Evolutionary conservation across 2,113 vertebrate species (phyloP).

Genomic region (Chionis minor): DNA sequence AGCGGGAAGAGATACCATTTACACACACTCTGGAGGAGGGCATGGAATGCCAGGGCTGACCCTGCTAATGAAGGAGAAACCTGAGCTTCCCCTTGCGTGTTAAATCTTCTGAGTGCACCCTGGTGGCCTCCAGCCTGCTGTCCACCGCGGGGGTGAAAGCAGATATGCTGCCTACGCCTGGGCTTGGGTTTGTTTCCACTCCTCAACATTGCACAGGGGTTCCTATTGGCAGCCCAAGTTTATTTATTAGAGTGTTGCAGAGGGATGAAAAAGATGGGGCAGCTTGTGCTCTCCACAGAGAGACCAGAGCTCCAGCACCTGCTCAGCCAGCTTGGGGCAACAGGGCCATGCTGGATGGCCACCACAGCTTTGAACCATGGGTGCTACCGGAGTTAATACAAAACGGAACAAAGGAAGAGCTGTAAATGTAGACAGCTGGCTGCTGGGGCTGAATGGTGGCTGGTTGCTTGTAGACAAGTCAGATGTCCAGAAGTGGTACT

Average conservation of each 20-base stretch:
- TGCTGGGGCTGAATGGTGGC: not conserved
- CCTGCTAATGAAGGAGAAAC: not conserved
- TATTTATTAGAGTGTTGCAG: not conserved
- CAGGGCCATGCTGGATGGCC: not conserved
- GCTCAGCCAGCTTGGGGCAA: not conserved
- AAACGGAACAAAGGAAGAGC: not conserved
- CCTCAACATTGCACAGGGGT: not conserved
- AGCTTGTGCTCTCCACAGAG: not conserved
- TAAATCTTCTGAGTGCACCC: not conserved
- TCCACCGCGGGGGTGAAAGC: rapidly evolving
- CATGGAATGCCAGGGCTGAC: not conserved
- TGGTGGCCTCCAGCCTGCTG: not conserved
- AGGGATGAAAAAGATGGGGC: not conserved
- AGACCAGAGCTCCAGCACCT: not conserved
- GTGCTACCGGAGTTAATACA: not conserved
- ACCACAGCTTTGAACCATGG: not conserved
- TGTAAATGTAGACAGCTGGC: not conserved
- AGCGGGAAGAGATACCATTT: not conserved
- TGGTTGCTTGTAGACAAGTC: not conserved
- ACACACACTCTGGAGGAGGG: not conserved
- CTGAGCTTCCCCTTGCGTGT: not conserved
- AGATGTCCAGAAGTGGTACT: not conserved
- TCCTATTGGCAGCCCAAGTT: not conserved
- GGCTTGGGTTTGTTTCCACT: not conserved
- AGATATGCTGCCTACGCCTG: too few relatives aligned